Base-by-base conservation (phyloP, 2,888 invertebrate genomes). In the Apotomis capreana region DNA sequence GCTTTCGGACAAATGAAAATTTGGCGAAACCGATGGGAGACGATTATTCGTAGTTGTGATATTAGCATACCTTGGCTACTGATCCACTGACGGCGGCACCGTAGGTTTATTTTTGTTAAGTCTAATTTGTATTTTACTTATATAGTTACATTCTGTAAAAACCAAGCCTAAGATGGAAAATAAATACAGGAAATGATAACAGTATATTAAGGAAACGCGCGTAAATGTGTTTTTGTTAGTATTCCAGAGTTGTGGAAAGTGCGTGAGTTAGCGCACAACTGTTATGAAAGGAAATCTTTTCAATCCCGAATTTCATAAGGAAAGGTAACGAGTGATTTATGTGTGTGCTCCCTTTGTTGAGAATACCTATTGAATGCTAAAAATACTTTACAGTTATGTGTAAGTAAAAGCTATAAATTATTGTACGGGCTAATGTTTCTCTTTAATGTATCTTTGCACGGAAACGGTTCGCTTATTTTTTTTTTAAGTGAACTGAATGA, bases 271-370 rank as follows among this genome's bases (percentile, higher is more conserved):
- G 78, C 80, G 81, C 83, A 85, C 83, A 84, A 88, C 83, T 83
- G 84, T 84, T 85, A 83, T 84, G 84, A 86, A 87, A 85, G 79
- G 82, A 83, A 87, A 85, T 86, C 85, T 86, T 88, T 89, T 84
- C 84, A 85, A 83, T 84, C 81, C 81, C 77, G 69, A 81, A 81
- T 85, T 84, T 86, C 81, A 80, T 80, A 82, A 84, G 85, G 84
- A 84, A 88, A 88, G 86, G 83, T 83, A 82, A 83, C 78, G 77
- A 80, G 81, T 86, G 88, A 88, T 90, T 89, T 89, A 88, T 89
- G 84, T 84, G 76, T 83, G 83, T 84, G 82, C 83, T 82, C 83
- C 84, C 80, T 85, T 88, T 88, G 87, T 88, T 83, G 79, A 69
- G 79, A 80, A 78, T 81, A 85, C 78, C 83, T 81, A 85, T 88